Conservation (phyloP, 2,797 vertebrate genomes). For the Pangasius krempfi region DNA sequence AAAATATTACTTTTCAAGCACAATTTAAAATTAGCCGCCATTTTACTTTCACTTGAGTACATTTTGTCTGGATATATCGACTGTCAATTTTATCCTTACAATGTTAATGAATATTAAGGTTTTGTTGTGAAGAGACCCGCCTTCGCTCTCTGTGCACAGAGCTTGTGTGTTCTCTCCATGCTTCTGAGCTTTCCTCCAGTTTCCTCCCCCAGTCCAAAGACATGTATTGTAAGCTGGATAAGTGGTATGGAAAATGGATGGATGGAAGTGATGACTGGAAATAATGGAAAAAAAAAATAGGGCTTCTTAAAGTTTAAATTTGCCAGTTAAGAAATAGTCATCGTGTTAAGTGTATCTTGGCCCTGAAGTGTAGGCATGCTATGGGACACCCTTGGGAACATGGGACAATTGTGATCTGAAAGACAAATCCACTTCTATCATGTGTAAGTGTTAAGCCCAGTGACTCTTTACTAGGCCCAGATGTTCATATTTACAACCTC, state of each 20-base stretch:
- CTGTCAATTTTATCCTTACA: background rate
- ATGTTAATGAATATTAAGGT: background rate
- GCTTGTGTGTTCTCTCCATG: no score
- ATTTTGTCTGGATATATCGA: background rate
- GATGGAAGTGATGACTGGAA: constrained; percentile 31
- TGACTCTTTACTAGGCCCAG: constrained; percentile 40
- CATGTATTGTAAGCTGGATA: no score
- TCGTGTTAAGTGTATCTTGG: constrained; percentile 33
- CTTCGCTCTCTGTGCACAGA: no score
- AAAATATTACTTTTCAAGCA: background rate
- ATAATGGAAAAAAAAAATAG: constrained; percentile 21
- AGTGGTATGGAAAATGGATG: no score
- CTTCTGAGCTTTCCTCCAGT: no score
- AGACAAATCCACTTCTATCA: background rate
- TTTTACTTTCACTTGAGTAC: background rate
- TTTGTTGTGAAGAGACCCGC: background rate
- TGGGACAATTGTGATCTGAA: constrained; percentile 5
- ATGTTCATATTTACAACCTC: constrained; percentile 57
- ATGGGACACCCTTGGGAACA: constrained; percentile 9
- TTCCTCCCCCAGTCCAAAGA: no score
- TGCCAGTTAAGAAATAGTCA: constrained; percentile 41
- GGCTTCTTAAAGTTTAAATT: constrained; percentile 37
- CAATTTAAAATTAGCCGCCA: background rate
- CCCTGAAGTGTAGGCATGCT: constrained; percentile 23
- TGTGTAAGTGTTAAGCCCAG: constrained; percentile 21